Base-by-base conservation (phyloP, 2,888 invertebrate species). In the Itoplectis maculator region DNA sequence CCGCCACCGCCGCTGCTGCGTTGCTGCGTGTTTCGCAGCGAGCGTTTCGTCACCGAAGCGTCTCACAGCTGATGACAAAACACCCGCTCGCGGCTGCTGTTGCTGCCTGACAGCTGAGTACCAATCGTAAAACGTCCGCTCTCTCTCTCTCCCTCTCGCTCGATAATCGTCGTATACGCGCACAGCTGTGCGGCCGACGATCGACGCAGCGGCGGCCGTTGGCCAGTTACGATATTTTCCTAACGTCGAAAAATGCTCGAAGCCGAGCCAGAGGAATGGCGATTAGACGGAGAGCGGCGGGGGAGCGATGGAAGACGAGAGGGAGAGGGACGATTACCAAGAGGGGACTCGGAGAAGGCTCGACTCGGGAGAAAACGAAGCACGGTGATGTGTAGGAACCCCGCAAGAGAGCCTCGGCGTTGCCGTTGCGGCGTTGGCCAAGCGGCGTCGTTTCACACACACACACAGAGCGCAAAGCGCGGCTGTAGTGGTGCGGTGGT, bases 31-130 rank as follows among this genome's bases (percentile, higher is more conserved):
- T 54, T 75, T 79, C 40, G 61, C 37, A 45, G 45, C 56, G 76
- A 68, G 75, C 79, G 82, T 82, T 82, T 82, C 82, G 82, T 82
- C 82, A 82, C 76, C 76, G 15, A 61, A 68, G 61, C 61, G 56
- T 73, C 81, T 81, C 83, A 76, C 84, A 84, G 84, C 84, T 84
- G 84, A 84, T 84, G 82, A 82, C 79, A 84, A 81, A 84, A 75
- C 79, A 73, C 81, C 70, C 69, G 75, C 73, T 82, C 37, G 15
- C 61, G n/a, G 61, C 61, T 37, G 18, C 59, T 59, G 47, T n/a
- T n/a, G n/a, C 70, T 45, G 66, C 73, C 54, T 79, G 68, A 79
- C 79, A 82, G 82, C 82, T 82, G 82, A 82, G 79, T 69, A 23
- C 69, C 49, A 47, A 61, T 69, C n/a, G 51, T 40, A 59, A 37